A percentile compares a stretch with the other conserved stretches of the same genome.
These are phyloP conservation scores for Zoanthus sociatus DNA, from an alignment of 92 coral and sea anemone genomes.

Conservation along the genomic window DNA sequence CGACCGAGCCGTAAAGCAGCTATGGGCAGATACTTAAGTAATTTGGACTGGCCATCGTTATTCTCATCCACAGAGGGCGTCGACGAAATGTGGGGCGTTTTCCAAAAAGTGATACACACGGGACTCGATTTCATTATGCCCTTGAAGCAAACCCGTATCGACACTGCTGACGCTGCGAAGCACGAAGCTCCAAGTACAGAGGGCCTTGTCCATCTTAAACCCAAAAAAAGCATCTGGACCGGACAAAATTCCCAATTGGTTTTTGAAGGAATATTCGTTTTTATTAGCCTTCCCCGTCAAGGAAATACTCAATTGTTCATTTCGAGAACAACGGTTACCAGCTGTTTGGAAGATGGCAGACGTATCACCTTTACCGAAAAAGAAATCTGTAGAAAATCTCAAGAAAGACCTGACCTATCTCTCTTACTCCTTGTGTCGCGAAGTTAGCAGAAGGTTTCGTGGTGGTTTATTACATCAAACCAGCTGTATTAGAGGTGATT, in stretches of 20 bases:
- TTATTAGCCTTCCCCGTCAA: no score
- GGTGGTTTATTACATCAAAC: not conserved
- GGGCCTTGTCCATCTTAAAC: no score
- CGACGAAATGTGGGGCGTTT: not conserved
- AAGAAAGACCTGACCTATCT: no score
- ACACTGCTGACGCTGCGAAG: not conserved
- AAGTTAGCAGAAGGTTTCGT: constrained; percentile 5
- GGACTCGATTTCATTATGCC: not conserved
- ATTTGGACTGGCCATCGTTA: constrained; percentile 51
- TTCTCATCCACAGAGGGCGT: not conserved
- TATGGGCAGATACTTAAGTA: constrained; percentile 58
- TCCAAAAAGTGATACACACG: not conserved
- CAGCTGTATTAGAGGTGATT: no score
- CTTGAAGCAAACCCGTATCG: not conserved
- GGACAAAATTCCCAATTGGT: not conserved
- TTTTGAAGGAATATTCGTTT: not conserved
- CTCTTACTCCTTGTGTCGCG: no score
- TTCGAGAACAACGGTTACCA: no score
- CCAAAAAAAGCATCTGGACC: not conserved
- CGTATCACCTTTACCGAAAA: no score
- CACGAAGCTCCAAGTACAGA: not conserved
- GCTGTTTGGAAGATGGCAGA: no score
- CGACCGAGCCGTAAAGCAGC: constrained; percentile 46
- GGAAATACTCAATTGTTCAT: no score
- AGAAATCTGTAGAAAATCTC: no score